A percentile compares a stretch with the other conserved stretches of the same genome.
phyloP scores from a whole-genome alignment of 2,888 invertebrate genomes.

The Notodonta dromedarius region DNA sequence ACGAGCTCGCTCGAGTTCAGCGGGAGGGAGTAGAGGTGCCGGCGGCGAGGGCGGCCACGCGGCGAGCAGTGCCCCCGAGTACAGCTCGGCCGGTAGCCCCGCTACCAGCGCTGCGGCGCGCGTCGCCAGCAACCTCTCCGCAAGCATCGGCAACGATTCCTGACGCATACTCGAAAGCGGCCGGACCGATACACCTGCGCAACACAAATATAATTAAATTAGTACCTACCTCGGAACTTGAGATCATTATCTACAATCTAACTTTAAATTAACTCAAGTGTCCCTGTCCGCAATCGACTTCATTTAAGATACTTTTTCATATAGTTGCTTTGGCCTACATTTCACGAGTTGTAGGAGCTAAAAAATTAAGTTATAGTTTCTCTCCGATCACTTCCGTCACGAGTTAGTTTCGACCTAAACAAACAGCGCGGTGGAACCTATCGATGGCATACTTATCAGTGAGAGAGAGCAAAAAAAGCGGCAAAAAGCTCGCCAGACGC shows the following conservation, averaged over 20 bases:
- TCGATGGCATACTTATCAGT: constrained; percentile 82
- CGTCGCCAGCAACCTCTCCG: constrained; percentile 81
- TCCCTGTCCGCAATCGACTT: background rate
- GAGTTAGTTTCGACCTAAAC: constrained; percentile 74
- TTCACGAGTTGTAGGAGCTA: constrained; percentile 14
- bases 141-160: constrained; percentile 77
- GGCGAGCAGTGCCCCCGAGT: constrained; percentile 85
- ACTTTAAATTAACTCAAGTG: background rate
- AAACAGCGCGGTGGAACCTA: constrained; percentile 73
- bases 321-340: constrained; percentile 1
- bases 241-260: background rate
- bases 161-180: constrained; percentile 80
- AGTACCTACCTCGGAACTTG: background rate
- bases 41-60: constrained; percentile 84
- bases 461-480: constrained; percentile 64
- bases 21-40: constrained; percentile 80
- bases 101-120: constrained; percentile 81
- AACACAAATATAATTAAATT: constrained; percentile 22
- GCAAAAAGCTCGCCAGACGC: constrained; percentile 78
- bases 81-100: constrained; percentile 85
- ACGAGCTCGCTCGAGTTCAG: constrained; percentile 71
- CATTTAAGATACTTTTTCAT: background rate
- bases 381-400: constrained; percentile 71
- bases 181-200: constrained; percentile 79
- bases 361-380: constrained; percentile 31